Evolutionary conservation across 1,140 invertebrate genomes (phyloP).

Genomic region (Scaptomyza hsui): DNA sequence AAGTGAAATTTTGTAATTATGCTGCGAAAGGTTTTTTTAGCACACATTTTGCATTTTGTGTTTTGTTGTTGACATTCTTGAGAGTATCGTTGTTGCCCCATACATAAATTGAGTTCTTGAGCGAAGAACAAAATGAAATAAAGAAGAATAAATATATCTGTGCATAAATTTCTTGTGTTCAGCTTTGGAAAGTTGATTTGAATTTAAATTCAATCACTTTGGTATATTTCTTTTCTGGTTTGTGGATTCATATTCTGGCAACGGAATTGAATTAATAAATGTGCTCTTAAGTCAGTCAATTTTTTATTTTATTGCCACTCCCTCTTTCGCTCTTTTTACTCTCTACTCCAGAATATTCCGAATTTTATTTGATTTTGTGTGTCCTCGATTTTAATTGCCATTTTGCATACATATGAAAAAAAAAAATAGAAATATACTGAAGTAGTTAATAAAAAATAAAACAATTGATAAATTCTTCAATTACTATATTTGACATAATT

Average conservation of each 20-base stretch:
- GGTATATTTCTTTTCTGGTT: conserved; percentile 9
- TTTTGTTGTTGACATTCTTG: conserved; percentile 23
- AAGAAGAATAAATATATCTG: conserved; percentile 25
- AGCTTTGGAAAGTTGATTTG: conserved; percentile 49
- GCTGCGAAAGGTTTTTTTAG: conserved; percentile 19
- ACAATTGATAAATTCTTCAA: conserved; percentile 47
- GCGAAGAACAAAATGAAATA: not conserved
- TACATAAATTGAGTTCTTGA: conserved; percentile 8
- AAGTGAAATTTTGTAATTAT: conserved; percentile 50
- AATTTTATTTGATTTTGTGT: conserved; percentile 24
- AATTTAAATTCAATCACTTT: conserved; percentile 47
- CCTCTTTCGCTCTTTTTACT: not conserved
- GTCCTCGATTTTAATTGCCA: conserved; percentile 45
- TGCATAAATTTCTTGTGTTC: conserved; percentile 46
- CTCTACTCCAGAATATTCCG: not conserved
- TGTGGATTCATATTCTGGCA: conserved; percentile 26
- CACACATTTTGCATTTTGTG: conserved; percentile 43
- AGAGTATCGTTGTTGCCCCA: conserved; percentile 9
- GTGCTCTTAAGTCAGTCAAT: conserved; percentile 16
- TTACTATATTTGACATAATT: conserved; percentile 29
- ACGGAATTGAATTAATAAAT: conserved; percentile 49
- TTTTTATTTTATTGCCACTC: not conserved
- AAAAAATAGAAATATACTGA: not conserved
- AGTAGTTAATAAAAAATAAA: conserved; percentile 32
- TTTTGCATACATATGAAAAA: conserved; percentile 43